Evolutionary conservation across 2,113 vertebrate species (phyloP).

Genomic region (Recurvirostra avosetta): DNA sequence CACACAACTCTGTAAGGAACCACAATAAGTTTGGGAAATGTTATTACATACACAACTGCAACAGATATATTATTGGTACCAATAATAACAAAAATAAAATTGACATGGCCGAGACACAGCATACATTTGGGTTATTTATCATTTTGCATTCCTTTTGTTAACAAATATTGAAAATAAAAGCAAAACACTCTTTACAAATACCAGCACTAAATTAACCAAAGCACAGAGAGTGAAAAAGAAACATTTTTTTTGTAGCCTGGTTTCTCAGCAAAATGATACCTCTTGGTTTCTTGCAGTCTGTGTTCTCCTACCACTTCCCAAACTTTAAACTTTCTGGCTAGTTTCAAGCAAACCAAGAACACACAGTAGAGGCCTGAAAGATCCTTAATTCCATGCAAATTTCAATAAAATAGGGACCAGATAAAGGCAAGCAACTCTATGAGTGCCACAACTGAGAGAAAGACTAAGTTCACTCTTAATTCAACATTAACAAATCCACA

Average conservation of each 20-base stretch:
- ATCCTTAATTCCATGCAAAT: not conserved
- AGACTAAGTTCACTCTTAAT: not conserved
- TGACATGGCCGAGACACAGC: accelerated
- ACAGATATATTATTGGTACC: not conserved
- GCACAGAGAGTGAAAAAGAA: not conserved
- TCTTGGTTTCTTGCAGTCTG: not conserved
- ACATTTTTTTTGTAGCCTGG: not conserved
- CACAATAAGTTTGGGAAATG: not conserved
- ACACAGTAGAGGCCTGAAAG: not conserved
- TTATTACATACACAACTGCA: accelerated
- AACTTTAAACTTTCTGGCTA: not conserved
- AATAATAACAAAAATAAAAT: not conserved
- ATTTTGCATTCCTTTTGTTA: not conserved
- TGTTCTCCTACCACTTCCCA: not conserved
- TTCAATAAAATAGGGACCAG: not conserved
- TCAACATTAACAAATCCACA: not conserved
- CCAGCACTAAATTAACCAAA: not conserved
- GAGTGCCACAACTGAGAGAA: not conserved
- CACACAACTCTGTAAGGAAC: not conserved
- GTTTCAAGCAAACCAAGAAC: not conserved
- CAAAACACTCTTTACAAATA: not conserved
- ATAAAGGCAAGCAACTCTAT: not conserved
- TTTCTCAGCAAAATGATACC: not conserved
- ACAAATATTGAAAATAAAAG: not conserved
- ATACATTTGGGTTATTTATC: not conserved